Evolutionary conservation across 2,797 vertebrate genomes (phyloP).

Genomic region (Takifugu ocellatus): DNA sequence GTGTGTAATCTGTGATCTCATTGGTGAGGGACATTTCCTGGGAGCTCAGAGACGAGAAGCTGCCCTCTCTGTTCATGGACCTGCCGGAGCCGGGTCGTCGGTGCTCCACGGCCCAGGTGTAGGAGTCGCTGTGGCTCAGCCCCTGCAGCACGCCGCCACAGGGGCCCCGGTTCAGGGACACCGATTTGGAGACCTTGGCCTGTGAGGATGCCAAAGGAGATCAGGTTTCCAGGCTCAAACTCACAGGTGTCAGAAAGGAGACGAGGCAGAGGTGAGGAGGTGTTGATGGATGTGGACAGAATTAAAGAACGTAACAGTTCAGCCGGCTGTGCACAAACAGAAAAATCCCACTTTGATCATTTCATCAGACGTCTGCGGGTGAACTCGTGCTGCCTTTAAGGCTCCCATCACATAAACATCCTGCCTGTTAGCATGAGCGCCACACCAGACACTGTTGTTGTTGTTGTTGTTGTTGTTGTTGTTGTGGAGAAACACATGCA

Average conservation of each 20-base stretch:
- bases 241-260: constrained; percentile 8
- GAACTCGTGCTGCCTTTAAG: neutral
- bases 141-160: constrained; percentile 30
- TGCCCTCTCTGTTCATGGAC: constrained; percentile 37
- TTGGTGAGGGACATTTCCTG: constrained; percentile 63
- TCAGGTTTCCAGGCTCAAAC: neutral
- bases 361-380: too few species aligned
- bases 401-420: constrained; percentile 22
- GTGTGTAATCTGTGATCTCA: constrained; percentile 62
- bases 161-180: constrained; percentile 63
- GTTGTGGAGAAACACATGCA: too few species aligned
- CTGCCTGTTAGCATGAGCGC: constrained; percentile 1
- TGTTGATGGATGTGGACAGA: too few species aligned
- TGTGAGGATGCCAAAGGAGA: constrained; percentile 44
- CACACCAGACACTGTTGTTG: too few species aligned
- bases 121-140: constrained; percentile 80
- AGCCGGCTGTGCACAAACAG: too few species aligned
- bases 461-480: too few species aligned
- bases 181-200: constrained; percentile 71
- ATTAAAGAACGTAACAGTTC: too few species aligned
- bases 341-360: too few species aligned
- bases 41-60: constrained; percentile 54
- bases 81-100: constrained; percentile 54
- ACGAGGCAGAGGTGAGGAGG: constrained; percentile 1
- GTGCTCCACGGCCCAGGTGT: constrained; percentile 83